These are phyloP conservation scores for Leptinotarsa defecta DNA, from an alignment of 1,140 invertebrate species.

Conservation along the genomic window DNA sequence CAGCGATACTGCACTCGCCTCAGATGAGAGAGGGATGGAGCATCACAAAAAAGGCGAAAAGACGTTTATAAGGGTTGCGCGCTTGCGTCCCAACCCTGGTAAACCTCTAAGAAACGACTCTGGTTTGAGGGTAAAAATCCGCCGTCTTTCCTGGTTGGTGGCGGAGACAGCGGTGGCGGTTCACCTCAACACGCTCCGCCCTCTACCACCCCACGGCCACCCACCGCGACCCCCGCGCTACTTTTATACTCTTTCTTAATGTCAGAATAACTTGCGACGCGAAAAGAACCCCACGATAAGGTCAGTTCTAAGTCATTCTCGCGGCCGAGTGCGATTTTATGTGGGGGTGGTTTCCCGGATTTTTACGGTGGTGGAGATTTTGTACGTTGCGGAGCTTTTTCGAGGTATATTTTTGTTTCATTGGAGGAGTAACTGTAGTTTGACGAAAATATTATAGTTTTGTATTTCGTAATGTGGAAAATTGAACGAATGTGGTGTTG, in stretches of 20 bases:
- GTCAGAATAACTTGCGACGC: slow-evolving; percentile 54
- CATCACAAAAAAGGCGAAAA: slow-evolving; percentile 52
- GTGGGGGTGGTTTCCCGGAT: slow-evolving; percentile 22
- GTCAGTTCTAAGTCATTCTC: slow-evolving; percentile 26
- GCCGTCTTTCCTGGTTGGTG: slow-evolving; percentile 59
- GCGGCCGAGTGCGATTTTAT: slow-evolving; percentile 18
- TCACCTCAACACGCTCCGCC: slow-evolving; percentile 58
- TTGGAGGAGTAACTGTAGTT: too few species aligned
- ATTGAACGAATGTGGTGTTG: too few species aligned
- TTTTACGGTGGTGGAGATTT: background rate
- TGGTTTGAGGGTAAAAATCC: slow-evolving; percentile 58
- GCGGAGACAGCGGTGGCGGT: slow-evolving; percentile 56
- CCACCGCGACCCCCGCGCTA: slow-evolving; percentile 49
- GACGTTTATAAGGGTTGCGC: slow-evolving; percentile 54
- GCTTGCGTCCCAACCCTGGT: slow-evolving; percentile 55
- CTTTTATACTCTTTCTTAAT: slow-evolving; percentile 58
- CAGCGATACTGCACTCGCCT: background rate
- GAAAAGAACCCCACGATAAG: slow-evolving; percentile 52
- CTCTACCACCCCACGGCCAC: slow-evolving; percentile 46
- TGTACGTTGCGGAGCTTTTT: background rate
- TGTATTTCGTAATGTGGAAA: too few species aligned
- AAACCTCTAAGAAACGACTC: slow-evolving; percentile 58
- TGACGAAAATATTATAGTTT: too few species aligned
- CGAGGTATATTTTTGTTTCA: slow-evolving; percentile 8
- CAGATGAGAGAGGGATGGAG: slow-evolving; percentile 23